A percentile compares a stretch with the other conserved stretches of the same genome.
Conservation (phyloP, 2,113 vertebrate species). For the Oenanthe melanoleuca region DNA sequence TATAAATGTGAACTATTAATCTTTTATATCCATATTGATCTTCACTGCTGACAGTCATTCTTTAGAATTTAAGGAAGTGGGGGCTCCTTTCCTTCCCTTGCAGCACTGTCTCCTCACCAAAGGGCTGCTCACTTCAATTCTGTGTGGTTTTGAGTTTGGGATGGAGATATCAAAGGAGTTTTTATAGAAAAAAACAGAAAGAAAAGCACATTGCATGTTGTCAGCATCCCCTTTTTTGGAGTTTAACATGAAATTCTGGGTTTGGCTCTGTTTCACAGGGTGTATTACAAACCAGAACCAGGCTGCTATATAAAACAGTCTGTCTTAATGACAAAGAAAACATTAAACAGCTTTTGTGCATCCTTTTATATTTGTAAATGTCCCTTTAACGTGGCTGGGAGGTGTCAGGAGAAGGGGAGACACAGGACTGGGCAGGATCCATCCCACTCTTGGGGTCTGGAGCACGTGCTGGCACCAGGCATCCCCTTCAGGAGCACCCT, state of each 20-base stretch:
- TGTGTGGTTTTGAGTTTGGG: not conserved
- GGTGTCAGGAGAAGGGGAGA: not conserved
- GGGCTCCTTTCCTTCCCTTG: not conserved
- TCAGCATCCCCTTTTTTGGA: not conserved
- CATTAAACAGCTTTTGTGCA: not conserved
- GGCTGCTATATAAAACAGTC: not conserved
- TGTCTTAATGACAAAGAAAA: not conserved
- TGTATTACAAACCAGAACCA: not conserved
- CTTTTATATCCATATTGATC: not conserved
- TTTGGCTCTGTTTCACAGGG: not conserved
- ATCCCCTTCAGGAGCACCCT: not conserved
- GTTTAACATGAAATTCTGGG: not conserved
- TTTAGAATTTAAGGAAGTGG: not conserved
- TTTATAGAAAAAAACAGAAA: not conserved
- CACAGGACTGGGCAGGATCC: not conserved
- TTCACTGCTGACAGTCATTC: not conserved
- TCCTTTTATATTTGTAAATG: not conserved
- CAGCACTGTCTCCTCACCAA: not conserved
- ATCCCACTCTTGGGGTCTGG: not conserved
- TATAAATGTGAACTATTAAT: not conserved
- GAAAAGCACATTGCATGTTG: not conserved
- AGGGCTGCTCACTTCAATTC: not conserved
- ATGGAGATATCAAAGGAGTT: not conserved
- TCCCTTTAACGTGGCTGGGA: not conserved
- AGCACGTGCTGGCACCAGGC: rapidly evolving